phyloP scores from a whole-genome alignment of 2,113 vertebrate genomes.

The Salvelinus fontinalis region DNA sequence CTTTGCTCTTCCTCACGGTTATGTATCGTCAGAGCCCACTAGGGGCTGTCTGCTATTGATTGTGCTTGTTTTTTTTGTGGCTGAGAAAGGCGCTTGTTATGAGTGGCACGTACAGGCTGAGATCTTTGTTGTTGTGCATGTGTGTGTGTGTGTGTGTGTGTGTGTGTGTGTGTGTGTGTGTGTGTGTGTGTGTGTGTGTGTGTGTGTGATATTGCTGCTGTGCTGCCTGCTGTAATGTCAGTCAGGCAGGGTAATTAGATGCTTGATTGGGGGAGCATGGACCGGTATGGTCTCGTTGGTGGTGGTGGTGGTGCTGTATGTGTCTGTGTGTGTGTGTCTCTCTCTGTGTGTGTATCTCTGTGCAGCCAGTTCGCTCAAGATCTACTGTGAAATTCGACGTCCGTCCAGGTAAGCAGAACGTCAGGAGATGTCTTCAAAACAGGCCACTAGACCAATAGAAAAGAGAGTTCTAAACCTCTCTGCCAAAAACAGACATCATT shows the following conservation, averaged over 20 bases:
- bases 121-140: conserved; percentile 31
- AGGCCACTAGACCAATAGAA: no score
- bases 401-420: no score
- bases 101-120: conserved; percentile 53
- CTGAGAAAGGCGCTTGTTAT: conserved; percentile 59
- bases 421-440: no score
- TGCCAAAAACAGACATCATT: no score
- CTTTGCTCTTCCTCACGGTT: conserved; percentile 68
- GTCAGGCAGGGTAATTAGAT: conserved; percentile 48
- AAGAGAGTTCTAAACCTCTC: no score
- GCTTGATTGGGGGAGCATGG: conserved; percentile 20
- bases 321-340: conserved; percentile 3
- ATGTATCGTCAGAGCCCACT: conserved; percentile 67
- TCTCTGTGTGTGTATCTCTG: background rate
- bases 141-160: conserved; percentile 20
- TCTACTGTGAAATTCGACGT: no score
- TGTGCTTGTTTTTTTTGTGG: conserved; percentile 62
- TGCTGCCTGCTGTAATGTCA: conserved; percentile 40
- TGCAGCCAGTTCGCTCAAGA: no score
- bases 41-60: conserved; percentile 74
- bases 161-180: conserved; percentile 10
- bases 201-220: conserved; percentile 26
- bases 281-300: conserved; percentile 32
- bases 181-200: conserved; percentile 9
- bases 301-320: background rate